Conservation (phyloP, 2,113 vertebrate species). For the Neogobius melanostomus region DNA sequence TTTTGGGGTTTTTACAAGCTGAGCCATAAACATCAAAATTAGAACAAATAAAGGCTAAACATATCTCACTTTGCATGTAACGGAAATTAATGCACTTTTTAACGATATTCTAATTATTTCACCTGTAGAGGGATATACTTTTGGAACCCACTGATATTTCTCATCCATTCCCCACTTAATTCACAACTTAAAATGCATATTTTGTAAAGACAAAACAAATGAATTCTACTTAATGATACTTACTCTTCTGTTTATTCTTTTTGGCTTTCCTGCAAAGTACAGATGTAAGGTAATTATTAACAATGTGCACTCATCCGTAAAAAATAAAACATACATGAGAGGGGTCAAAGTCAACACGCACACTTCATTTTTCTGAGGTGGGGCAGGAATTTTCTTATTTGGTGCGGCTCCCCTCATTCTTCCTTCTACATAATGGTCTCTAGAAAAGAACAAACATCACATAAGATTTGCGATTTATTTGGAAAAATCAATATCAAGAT, state of each 20-base stretch:
- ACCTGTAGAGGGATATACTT: no score
- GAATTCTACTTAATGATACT: constrained; percentile 47
- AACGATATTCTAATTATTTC: no score
- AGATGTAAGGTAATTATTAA: neutral
- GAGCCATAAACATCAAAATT: no score
- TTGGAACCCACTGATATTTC: no score
- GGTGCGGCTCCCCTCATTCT: constrained; percentile 99
- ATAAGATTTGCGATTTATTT: neutral
- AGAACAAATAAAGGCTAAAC: no score
- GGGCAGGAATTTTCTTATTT: constrained; percentile 95
- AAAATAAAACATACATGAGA: neutral
- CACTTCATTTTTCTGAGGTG: constrained; percentile 97
- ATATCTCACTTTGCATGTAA: no score
- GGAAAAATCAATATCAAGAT: no score
- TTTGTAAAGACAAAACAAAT: neutral
- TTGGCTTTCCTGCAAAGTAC: constrained; percentile 89
- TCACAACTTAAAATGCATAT: no score
- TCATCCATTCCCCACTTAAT: no score
- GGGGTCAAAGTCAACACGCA: constrained; percentile 59
- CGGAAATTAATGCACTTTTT: no score
- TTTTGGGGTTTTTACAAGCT: no score
- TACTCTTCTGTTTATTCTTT: constrained; percentile 99
- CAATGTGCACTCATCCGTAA: neutral
- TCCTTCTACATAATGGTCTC: constrained; percentile 99
- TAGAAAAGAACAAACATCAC: constrained; percentile 48